These are phyloP conservation scores for Gyrodactylus salaris DNA, from an alignment of 1,140 invertebrate genomes.

Conservation along the genomic window DNA sequence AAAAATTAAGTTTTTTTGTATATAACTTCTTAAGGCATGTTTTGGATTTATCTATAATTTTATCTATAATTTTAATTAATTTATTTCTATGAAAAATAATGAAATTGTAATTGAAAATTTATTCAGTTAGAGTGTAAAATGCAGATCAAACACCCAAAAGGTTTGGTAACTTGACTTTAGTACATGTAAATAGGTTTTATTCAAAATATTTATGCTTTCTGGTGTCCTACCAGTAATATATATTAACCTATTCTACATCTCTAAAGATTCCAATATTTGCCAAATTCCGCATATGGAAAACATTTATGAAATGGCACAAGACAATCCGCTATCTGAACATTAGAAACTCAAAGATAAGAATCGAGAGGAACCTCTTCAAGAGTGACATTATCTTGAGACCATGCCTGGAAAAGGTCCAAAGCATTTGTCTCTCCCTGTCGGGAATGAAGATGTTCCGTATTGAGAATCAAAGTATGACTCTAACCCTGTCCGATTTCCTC, in stretches of 20 bases:
- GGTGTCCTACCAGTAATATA: slow-evolving; percentile 10
- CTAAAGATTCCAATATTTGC: slow-evolving; percentile 38
- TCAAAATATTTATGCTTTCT: no score
- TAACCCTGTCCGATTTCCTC: slow-evolving; percentile 25
- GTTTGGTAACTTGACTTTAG: no score
- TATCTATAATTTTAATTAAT: no score
- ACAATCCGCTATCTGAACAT: slow-evolving; percentile 35
- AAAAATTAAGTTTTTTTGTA: no score
- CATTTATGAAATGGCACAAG: slow-evolving; percentile 41
- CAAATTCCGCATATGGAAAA: slow-evolving; percentile 40
- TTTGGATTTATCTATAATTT: no score
- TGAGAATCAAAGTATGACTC: slow-evolving; percentile 19
- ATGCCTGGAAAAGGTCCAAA: slow-evolving; percentile 31
- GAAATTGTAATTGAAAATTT: no score
- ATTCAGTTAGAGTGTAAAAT: no score
- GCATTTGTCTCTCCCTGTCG: slow-evolving; percentile 28
- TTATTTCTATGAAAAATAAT: no score
- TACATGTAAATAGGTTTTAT: no score
- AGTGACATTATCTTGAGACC: slow-evolving; percentile 33
- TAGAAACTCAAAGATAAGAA: slow-evolving; percentile 23
- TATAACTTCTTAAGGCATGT: no score
- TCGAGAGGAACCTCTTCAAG: slow-evolving; percentile 34
- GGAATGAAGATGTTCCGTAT: slow-evolving; percentile 21
- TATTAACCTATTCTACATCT: no score
- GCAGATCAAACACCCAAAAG: no score